Conservation (phyloP, 2,888 invertebrate species). For the Eupithecia insigniata region DNA sequence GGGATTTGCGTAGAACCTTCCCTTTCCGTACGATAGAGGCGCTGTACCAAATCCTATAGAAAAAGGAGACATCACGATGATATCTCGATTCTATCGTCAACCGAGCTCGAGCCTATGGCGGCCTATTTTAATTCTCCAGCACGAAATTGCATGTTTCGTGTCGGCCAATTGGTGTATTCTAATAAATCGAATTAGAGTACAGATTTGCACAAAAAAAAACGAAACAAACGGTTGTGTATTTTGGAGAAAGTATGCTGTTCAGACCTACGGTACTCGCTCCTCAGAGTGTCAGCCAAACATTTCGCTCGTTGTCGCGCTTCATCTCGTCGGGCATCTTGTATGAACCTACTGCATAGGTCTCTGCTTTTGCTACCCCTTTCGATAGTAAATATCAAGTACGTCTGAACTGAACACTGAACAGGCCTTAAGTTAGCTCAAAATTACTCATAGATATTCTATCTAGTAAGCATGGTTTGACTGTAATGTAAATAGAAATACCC, state of each 20-base stretch:
- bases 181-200: no score
- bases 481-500: not conserved
- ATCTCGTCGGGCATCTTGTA: not conserved
- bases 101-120: not conserved
- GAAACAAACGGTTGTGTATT: no score
- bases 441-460: no score
- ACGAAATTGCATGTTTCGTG: no score
- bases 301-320: no score
- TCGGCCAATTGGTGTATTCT: no score
- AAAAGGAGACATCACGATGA: not conserved
- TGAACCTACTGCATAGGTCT: not conserved
- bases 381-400: not conserved
- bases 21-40: not conserved
- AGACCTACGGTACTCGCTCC: no score
- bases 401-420: not conserved
- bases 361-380: not conserved
- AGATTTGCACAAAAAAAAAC: no score
- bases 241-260: no score
- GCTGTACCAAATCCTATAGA: not conserved
- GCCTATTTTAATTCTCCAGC: no score
- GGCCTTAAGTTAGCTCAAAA: not conserved
- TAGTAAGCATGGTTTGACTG: not conserved
- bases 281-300: no score
- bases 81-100: not conserved
- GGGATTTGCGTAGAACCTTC: not conserved